Percentiles rank a stretch among this genome's conserved stretches.
Evolutionary conservation across 2,888 invertebrate species (phyloP).

Genomic region (Aradus depressus): DNA sequence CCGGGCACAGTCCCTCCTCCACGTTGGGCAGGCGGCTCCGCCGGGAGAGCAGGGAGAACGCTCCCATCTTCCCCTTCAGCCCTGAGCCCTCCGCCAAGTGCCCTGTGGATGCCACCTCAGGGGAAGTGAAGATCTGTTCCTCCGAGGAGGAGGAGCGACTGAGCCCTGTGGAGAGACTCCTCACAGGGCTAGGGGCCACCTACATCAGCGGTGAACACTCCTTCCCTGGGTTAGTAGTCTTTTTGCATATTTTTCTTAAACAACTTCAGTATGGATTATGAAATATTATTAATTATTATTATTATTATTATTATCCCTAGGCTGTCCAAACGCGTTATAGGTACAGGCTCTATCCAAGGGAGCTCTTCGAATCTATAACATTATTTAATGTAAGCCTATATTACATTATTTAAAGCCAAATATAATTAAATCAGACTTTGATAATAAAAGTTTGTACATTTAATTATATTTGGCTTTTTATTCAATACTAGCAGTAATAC

Average conservation of each 20-base stretch:
- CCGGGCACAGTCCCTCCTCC: conserved; percentile 39
- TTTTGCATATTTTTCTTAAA: neutral
- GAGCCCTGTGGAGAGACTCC: conserved; percentile 20
- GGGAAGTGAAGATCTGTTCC: conserved; percentile 19
- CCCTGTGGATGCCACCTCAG: conserved; percentile 36
- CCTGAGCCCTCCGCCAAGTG: conserved; percentile 36
- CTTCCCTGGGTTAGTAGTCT: conserved; percentile 6
- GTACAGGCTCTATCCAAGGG: too few species aligned
- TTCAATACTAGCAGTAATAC: too few species aligned
- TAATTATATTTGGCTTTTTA: too few species aligned
- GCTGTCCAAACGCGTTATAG: too few species aligned
- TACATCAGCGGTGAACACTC: too few species aligned
- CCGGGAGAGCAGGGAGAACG: conserved; percentile 23
- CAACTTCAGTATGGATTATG: neutral
- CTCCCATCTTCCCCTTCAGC: conserved; percentile 56
- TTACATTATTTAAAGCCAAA: too few species aligned
- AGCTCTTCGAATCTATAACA: too few species aligned
- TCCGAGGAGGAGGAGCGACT: conserved; percentile 30
- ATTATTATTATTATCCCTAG: too few species aligned
- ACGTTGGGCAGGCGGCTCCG: conserved; percentile 40
- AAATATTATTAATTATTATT: neutral
- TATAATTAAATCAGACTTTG: too few species aligned
- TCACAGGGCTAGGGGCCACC: conserved; percentile 9
- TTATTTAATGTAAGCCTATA: too few species aligned
- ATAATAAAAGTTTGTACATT: too few species aligned